Evolutionary conservation across 1,140 invertebrate species (phyloP).

Genomic region (Lasioglossum baleicum): DNA sequence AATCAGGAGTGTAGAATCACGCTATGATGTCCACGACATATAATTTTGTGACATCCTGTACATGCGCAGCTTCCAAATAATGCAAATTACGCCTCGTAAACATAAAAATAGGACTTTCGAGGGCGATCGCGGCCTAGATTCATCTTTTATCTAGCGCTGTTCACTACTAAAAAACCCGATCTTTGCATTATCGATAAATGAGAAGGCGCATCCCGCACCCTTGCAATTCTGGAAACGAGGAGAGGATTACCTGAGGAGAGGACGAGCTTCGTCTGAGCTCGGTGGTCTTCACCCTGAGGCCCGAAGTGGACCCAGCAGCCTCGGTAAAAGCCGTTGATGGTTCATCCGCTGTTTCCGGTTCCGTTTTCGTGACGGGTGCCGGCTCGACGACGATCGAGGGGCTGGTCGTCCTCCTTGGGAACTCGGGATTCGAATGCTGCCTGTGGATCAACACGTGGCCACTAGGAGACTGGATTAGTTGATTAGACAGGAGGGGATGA

Average conservation of each 20-base stretch:
- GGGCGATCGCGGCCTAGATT: too few species aligned
- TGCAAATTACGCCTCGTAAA: too few species aligned
- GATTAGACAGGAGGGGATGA: conserved; percentile 83
- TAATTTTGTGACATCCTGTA: too few species aligned
- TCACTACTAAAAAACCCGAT: too few species aligned
- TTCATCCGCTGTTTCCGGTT: conserved; percentile 55
- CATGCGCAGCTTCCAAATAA: too few species aligned
- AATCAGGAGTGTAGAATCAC: too few species aligned
- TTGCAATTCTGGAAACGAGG: too few species aligned
- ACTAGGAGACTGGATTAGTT: conserved; percentile 67
- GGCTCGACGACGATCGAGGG: conserved; percentile 65
- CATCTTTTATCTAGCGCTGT: too few species aligned
- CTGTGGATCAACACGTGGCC: conserved; percentile 75
- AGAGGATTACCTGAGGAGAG: conserved; percentile 79
- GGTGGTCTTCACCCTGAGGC: conserved; percentile 63
- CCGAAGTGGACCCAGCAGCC: conserved; percentile 9
- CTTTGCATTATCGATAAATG: too few species aligned
- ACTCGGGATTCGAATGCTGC: conserved; percentile 80
- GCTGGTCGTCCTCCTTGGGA: conserved; percentile 71
- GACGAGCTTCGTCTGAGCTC: conserved; percentile 80
- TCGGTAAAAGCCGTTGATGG: conserved; percentile 26
- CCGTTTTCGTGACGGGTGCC: conserved; percentile 68
- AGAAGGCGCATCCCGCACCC: too few species aligned
- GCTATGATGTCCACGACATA: too few species aligned
- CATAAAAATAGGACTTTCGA: too few species aligned